Conservation (phyloP, 2,113 vertebrate genomes). For the Odontesthes bonariensis region DNA sequence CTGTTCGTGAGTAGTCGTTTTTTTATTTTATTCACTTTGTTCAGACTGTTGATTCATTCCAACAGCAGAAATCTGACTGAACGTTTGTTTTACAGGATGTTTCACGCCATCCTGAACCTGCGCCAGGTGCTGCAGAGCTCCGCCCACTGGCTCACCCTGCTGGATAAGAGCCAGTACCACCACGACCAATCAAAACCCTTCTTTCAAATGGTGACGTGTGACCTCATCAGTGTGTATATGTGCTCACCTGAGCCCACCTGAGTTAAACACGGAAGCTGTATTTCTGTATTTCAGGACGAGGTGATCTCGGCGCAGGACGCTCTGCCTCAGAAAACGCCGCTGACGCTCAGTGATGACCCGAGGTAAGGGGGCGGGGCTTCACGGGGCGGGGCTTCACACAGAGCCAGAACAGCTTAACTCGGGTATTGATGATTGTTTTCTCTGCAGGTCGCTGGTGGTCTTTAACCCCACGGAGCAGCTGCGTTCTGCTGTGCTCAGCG, state of each 20-base stretch:
- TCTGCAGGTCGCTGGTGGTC: constrained; percentile 86
- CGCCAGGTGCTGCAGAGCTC: constrained; percentile 88
- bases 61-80: background rate
- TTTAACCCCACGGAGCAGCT: constrained; percentile 90
- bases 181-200: constrained; percentile 82
- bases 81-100: constrained; percentile 81
- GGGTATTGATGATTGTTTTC: background rate
- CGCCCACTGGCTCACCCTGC: constrained; percentile 88
- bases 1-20: background rate
- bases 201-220: constrained; percentile 86
- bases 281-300: constrained; percentile 81
- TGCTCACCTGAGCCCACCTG: background rate
- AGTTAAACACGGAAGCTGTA: too few relatives aligned
- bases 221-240: background rate
- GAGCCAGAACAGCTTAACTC: background rate
- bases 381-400: background rate
- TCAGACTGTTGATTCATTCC: background rate
- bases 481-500: constrained; percentile 82
- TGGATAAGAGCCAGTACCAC: constrained; percentile 85
- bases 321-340: constrained; percentile 84
- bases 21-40: background rate
- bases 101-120: constrained; percentile 88
- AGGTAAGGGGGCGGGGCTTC: constrained; percentile 76
- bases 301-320: constrained; percentile 87
- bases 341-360: constrained; percentile 81